Percentiles rank a stretch among this genome's conserved stretches.
These are phyloP conservation scores for Monopis laevigella DNA, from an alignment of 2,888 invertebrate species.

Conservation along the genomic window DNA sequence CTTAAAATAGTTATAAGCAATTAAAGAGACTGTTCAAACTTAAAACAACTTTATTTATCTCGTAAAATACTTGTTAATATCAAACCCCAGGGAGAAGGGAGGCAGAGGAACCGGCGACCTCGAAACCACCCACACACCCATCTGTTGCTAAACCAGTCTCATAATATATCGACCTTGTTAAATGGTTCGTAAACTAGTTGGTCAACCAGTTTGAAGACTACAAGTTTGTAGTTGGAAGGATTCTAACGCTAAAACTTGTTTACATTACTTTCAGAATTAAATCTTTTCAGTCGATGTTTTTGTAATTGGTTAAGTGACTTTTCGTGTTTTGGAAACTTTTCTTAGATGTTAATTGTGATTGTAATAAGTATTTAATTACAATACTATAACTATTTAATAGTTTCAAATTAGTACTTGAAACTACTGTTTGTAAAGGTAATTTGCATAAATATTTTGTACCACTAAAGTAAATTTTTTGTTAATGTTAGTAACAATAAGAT, in stretches of 20 bases:
- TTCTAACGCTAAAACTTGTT: slow-evolving; percentile 46
- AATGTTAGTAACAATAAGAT: background rate
- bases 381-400: background rate
- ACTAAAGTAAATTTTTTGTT: background rate
- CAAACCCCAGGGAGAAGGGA: slow-evolving; percentile 38
- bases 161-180: too few species aligned
- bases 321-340: slow-evolving; percentile 20
- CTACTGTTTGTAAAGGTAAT: too few species aligned
- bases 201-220: slow-evolving; percentile 31
- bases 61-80: slow-evolving; percentile 61
- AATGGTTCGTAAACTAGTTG: slow-evolving; percentile 30
- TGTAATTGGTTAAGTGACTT: slow-evolving; percentile 30
- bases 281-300: slow-evolving; percentile 42
- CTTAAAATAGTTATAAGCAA: too few species aligned
- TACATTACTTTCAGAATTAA: slow-evolving; percentile 61
- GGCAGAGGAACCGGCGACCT: slow-evolving; percentile 40
- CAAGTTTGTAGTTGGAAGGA: slow-evolving; percentile 15
- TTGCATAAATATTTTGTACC: background rate
- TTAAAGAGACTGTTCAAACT: too few species aligned
- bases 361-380: background rate
- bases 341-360: background rate
- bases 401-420: background rate
- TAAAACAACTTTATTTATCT: slow-evolving; percentile 59
- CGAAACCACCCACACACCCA: too few species aligned
- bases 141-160: too few species aligned